phyloP scores from a whole-genome alignment of 2,888 invertebrate genomes.

The Sarcophaga subvicina region DNA sequence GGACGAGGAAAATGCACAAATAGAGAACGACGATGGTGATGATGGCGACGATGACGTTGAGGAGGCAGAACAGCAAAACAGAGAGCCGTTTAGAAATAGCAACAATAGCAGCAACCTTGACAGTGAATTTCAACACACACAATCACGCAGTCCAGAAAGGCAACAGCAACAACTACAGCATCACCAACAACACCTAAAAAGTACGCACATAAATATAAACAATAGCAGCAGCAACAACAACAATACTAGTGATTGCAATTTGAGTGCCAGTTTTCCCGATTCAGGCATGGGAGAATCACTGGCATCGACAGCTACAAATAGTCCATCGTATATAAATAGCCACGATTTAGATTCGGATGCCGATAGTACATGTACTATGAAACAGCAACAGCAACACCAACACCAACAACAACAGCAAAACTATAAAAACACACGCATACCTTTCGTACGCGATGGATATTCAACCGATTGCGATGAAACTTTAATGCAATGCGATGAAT shows the following conservation, averaged over 20 bases:
- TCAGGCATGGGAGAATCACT: constrained; percentile 77
- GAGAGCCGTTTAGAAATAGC: constrained; percentile 31
- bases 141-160: constrained; percentile 71
- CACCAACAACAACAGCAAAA: constrained; percentile 33
- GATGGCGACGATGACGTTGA: background rate
- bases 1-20: constrained; percentile 49
- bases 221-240: constrained; percentile 71
- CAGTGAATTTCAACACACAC: constrained; percentile 65
- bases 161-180: constrained; percentile 72
- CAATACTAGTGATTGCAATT: constrained; percentile 77
- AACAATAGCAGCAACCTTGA: constrained; percentile 59
- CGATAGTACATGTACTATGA: constrained; percentile 59
- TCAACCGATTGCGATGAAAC: constrained; percentile 81
- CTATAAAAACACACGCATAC: constrained; percentile 54
- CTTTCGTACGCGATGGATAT: constrained; percentile 78
- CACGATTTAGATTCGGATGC: constrained; percentile 58
- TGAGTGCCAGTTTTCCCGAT: constrained; percentile 79
- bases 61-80: background rate
- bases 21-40: background rate
- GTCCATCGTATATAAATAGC: constrained; percentile 60
- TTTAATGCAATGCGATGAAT: constrained; percentile 78
- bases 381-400: constrained; percentile 66
- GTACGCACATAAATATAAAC: constrained; percentile 59
- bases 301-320: constrained; percentile 64
- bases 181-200: constrained; percentile 52